A percentile compares a stretch with the other conserved stretches of the same genome.
Evolutionary conservation across 2,113 vertebrate genomes (phyloP).

Genomic region (Taurulus bubalis): DNA sequence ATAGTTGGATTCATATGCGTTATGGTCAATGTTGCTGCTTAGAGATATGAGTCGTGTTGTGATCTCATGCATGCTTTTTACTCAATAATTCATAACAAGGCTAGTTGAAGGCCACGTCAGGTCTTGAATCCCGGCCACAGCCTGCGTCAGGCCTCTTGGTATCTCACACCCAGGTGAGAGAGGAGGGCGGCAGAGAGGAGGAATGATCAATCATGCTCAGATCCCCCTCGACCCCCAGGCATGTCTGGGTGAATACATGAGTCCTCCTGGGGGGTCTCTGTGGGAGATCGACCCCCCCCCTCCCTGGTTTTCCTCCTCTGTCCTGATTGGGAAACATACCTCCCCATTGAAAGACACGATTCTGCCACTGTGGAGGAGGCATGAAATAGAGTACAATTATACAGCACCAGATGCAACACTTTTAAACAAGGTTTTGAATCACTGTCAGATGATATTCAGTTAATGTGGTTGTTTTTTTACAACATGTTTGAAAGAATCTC

Average conservation of each 20-base stretch:
- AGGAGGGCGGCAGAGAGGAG: conserved; percentile 66
- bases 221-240: conserved; percentile 68
- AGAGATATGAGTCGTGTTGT: not conserved
- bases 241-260: conserved; percentile 76
- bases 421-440: not conserved
- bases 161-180: conserved; percentile 83
- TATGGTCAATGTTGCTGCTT: not conserved
- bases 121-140: conserved; percentile 24
- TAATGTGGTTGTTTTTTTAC: not conserved
- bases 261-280: conserved; percentile 75
- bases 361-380: conserved; percentile 18
- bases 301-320: conserved; percentile 65
- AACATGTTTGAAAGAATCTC: not conserved
- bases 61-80: not conserved
- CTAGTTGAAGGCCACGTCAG: not conserved
- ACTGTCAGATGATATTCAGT: not conserved
- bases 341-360: conserved; percentile 28
- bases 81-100: not conserved
- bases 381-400: not conserved
- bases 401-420: not conserved
- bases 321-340: conserved; percentile 43
- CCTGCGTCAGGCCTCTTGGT: conserved; percentile 45
- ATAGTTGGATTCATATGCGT: not conserved
- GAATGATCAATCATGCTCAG: conserved; percentile 75
- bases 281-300: conserved; percentile 66